Percentiles rank a stretch among this genome's conserved stretches.
These are phyloP conservation scores for Clamator glandarius DNA, from an alignment of 2,797 vertebrate species.

Conservation along the genomic window DNA sequence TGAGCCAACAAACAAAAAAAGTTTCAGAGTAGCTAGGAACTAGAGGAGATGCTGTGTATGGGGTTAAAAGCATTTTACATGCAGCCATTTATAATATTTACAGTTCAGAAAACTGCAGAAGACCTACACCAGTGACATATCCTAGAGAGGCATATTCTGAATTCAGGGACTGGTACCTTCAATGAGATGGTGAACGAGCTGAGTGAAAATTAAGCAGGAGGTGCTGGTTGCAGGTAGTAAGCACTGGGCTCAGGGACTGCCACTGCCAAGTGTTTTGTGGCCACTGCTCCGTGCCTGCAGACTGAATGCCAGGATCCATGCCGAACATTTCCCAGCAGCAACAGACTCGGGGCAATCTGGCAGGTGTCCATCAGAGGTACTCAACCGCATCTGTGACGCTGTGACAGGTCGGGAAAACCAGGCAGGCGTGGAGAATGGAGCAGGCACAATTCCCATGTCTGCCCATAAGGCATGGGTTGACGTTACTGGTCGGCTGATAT, in stretches of 20 bases:
- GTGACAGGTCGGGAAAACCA: background rate
- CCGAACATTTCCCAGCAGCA: background rate
- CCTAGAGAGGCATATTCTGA: background rate
- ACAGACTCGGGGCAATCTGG: background rate
- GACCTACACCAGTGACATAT: background rate
- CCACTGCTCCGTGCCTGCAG: background rate
- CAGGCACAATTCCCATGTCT: background rate
- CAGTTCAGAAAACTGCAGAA: background rate
- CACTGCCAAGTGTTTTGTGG: background rate
- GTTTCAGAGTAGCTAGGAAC: background rate
- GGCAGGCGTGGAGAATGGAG: background rate
- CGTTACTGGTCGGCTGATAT: background rate
- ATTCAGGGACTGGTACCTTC: background rate
- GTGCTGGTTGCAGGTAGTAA: background rate
- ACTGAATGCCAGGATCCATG: background rate
- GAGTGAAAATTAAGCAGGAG: background rate
- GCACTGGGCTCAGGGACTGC: background rate
- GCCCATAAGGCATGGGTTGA: background rate
- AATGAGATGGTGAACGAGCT: background rate
- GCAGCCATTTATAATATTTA: background rate
- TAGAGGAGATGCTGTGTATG: background rate
- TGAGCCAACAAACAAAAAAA: background rate
- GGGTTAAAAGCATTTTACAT: background rate
- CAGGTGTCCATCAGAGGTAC: constrained; percentile 25
- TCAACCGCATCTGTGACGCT: background rate